These are phyloP conservation scores for Propithecus deckenii DNA, from an alignment of 2,797 vertebrate species.

Conservation along the genomic window DNA sequence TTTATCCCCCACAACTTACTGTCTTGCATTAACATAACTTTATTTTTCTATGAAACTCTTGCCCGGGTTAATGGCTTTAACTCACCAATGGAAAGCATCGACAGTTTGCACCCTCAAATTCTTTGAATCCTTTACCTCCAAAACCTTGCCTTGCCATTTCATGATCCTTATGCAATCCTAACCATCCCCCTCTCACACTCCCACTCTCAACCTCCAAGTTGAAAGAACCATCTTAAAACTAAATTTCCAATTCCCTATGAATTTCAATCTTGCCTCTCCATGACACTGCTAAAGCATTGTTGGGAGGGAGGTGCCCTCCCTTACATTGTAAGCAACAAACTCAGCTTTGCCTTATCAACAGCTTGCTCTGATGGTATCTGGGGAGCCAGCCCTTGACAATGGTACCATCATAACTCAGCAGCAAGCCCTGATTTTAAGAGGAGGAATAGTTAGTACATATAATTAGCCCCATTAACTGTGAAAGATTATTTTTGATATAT, in stretches of 20 bases:
- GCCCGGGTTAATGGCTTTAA: background rate
- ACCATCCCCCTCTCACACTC: background rate
- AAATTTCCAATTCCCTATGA: background rate
- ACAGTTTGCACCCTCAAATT: background rate
- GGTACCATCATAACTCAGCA: background rate
- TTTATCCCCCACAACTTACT: background rate
- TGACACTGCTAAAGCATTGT: background rate
- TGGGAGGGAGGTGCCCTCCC: background rate
- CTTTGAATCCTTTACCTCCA: background rate
- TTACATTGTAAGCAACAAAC: background rate
- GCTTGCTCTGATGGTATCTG: background rate
- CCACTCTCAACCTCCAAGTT: background rate
- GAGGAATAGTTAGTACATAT: background rate
- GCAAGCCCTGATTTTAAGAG: background rate
- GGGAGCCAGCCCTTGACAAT: background rate
- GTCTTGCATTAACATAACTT: background rate
- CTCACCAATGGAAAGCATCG: background rate
- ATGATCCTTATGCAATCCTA: background rate
- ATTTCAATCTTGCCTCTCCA: background rate
- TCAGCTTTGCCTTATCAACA: background rate
- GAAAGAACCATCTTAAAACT: background rate
- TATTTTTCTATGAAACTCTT: slow-evolving; percentile 37
- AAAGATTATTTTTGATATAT: slow-evolving; percentile 41
- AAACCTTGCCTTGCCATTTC: background rate
- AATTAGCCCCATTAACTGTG: background rate